phyloP scores from a whole-genome alignment of 1,140 invertebrate genomes.

The Drosophila gunungcola region DNA sequence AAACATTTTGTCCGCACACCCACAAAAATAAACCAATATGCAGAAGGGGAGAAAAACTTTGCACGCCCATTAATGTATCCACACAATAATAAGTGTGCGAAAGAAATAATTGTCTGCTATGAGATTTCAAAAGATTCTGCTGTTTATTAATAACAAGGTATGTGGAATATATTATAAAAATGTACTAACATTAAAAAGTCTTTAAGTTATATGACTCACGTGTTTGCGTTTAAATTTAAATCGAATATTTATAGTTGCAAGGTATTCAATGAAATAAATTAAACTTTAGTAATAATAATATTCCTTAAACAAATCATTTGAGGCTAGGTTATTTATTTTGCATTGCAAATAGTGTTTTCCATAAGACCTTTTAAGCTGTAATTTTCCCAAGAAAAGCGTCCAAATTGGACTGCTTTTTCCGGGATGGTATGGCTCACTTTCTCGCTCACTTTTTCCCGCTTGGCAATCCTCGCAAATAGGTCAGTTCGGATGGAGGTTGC shows the following conservation, averaged over 20 bases:
- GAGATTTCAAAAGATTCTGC: slow-evolving; percentile 3
- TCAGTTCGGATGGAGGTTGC: slow-evolving; percentile 48
- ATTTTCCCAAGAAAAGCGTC: slow-evolving; percentile 3
- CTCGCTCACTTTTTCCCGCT: slow-evolving; percentile 15
- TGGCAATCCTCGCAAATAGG: slow-evolving; percentile 42
- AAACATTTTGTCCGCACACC: not conserved
- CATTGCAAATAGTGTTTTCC: not conserved
- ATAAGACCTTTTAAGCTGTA: not conserved
- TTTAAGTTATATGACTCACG: not conserved
- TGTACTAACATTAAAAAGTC: not conserved
- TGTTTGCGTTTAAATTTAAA: not conserved
- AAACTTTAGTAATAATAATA: not conserved
- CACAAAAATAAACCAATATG: slow-evolving; percentile 23
- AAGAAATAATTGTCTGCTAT: slow-evolving; percentile 13
- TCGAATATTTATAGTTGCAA: not conserved
- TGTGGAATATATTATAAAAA: not conserved
- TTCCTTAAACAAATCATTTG: not conserved
- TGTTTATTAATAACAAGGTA: not conserved
- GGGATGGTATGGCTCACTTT: slow-evolving; percentile 23
- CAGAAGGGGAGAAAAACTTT: slow-evolving; percentile 5
- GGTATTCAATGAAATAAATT: too few species aligned
- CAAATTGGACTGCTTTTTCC: slow-evolving; percentile 10
- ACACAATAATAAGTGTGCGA: slow-evolving; percentile 10
- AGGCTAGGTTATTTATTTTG: not conserved
- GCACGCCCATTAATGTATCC: slow-evolving; percentile 29